Base-by-base conservation (phyloP, 2,797 vertebrate species). In the Artibeus lituratus region DNA sequence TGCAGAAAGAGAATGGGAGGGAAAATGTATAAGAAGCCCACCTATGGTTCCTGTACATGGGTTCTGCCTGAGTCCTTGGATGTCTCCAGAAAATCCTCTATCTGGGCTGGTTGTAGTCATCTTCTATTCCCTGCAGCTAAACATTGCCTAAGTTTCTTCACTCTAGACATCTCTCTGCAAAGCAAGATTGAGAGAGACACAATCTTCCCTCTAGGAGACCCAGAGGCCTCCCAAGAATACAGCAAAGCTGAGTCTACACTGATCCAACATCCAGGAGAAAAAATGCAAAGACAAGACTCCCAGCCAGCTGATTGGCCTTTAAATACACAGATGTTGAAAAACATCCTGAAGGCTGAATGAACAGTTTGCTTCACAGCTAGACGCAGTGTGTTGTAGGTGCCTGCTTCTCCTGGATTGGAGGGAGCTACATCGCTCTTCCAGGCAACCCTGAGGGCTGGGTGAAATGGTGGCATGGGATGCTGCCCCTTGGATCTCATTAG, bases 401-500 rank as follows among this genome's bases (percentile, higher is more conserved):
- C 65, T 59, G 18, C 3, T 55, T 91, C 70, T 84, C 74, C 37
- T 9, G 53, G 39, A 65, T 3, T 8, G 70, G 22, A 47, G 7
- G 19, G 26, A 78, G 26, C 65, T 19, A 44, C 32, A 76, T 53
- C 35, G 35, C 47, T 70, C 57, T 83, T 51, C 32, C 82, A 88
- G 86, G 51, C 15, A 22, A 82, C 65, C 72, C 77, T n/a, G 10
- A 57, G 42, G 67, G 9, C 15, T n/a, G n/a, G 49, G 59, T 37
- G 4, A 69, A 42, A 32, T 2, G 2, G 22, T 6, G 55, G 44
- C 14, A 32, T 15, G 0, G 0, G 59, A 55, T 19, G n/a, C 70
- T 91, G 77, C 65, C 94, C 87, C 80, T 73, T 67, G 42, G 76
- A 85, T 96, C 94, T 97, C 94, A 70, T 95, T 91, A 92, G 91